Percentiles rank a stretch among this genome's conserved stretches.
phyloP scores from a whole-genome alignment of 2,113 vertebrate genomes.

The Ictalurus furcatus region DNA sequence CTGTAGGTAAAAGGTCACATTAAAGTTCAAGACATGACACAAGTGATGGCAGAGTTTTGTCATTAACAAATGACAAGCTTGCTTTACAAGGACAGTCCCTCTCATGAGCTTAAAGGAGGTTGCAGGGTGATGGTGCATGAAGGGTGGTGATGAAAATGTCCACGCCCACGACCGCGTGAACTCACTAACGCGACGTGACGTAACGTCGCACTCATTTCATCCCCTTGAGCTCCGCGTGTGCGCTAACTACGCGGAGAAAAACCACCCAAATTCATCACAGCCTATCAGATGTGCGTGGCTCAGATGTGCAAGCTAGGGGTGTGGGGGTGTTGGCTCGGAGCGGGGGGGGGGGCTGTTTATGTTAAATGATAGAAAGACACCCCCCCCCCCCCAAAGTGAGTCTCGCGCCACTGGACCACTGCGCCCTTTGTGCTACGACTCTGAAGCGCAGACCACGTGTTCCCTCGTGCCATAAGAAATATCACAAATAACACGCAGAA shows the following conservation, averaged over 20 bases:
- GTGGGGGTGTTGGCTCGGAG: not conserved
- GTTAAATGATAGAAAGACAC: not conserved
- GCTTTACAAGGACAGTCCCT: not conserved
- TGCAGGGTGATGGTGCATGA: not conserved
- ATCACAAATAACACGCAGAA: not conserved
- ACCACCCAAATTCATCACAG: not conserved
- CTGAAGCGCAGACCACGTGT: slow-evolving; percentile 74
- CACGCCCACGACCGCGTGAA: not conserved
- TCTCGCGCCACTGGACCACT: slow-evolving; percentile 15
- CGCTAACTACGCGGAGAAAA: not conserved
- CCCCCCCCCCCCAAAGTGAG: not conserved
- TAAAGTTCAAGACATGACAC: not conserved
- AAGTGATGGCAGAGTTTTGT: not conserved
- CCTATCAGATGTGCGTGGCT: not conserved
- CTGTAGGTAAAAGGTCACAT: not conserved
- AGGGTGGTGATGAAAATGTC: not conserved
- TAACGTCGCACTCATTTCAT: slow-evolving; percentile 28
- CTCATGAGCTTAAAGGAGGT: not conserved
- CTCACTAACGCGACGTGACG: slow-evolving; percentile 28
- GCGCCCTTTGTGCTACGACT: slow-evolving; percentile 75
- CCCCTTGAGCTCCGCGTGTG: not conserved
- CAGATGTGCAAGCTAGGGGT: not conserved
- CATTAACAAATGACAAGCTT: not conserved
- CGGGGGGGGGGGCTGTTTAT: not conserved
- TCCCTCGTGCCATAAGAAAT: slow-evolving; percentile 45